Evolutionary conservation across 2,113 vertebrate genomes (phyloP).

Genomic region (Nibea coibor): DNA sequence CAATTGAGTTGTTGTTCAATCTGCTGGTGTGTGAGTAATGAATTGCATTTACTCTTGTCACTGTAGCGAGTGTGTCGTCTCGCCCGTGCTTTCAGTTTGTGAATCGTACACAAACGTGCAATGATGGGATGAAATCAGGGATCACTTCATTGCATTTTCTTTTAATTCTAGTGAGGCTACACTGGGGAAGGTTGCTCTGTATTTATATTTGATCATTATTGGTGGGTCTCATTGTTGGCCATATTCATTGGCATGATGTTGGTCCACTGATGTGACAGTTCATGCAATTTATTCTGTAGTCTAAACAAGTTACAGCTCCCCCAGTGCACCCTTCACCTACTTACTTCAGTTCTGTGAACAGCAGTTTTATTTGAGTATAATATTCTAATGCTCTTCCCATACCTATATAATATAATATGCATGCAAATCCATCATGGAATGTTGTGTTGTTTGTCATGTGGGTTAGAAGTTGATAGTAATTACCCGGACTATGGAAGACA

Average conservation of each 20-base stretch:
- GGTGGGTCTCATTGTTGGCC: neutral
- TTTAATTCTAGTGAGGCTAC: neutral
- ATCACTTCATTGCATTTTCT: neutral
- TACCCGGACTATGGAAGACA: neutral
- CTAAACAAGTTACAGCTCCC: no score
- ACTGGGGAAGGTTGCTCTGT: neutral
- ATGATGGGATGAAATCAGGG: neutral
- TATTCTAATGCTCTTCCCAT: neutral
- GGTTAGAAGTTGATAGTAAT: conserved; percentile 17
- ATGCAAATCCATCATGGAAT: conserved; percentile 8
- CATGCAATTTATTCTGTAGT: neutral
- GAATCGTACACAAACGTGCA: neutral
- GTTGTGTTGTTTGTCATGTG: conserved; percentile 3
- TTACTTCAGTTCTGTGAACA: neutral
- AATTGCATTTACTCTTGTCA: neutral
- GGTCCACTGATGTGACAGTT: neutral
- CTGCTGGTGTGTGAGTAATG: neutral
- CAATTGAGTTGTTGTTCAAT: neutral
- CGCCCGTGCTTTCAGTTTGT: no score
- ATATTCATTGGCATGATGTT: neutral
- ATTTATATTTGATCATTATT: neutral
- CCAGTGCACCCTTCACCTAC: no score
- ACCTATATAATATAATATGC: neutral
- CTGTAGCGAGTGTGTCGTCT: neutral
- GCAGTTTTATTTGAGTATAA: neutral